Evolutionary conservation across 2,888 invertebrate species (phyloP), one percentile per base, ranked within the genome.

Genomic region (Caenorhabditis sp.): DNA sequence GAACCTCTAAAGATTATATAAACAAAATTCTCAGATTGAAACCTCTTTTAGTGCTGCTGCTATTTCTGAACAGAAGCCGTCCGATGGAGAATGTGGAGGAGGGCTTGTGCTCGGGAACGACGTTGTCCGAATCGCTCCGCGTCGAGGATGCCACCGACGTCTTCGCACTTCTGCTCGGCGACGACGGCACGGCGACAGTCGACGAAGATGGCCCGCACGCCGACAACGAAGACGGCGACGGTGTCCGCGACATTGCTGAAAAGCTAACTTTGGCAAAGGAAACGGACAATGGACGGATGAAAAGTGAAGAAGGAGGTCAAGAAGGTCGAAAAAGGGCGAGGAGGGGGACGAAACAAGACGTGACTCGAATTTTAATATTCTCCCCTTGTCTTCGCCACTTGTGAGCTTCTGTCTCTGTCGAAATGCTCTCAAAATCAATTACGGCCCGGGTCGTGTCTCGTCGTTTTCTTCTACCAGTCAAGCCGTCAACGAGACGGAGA

Each of bases 341-440:
- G n/a, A n/a, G 35, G 35, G 35, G 9, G 35, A 35, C 9, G 30
- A 24, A 43, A 24, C 52, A 5, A 41, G 55, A 20, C 59, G 70
- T 70, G 70, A 70, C 70, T 53, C 59, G 70, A 70, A 70, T 70
- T 70, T 70, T 53, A 70, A 70, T 70, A 70, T 70, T 24, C 66
- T 56, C 52, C 17, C 26, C 48, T 46, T 24, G n/a, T 35, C 24
- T 35, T 53, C 27, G 30, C 43, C 41, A 5, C 22, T 50, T 17
- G n/a, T n/a, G n/a, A n/a, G n/a, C 27, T 32, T 35, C 6, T 13
- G 41, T 43, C 43, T 1, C 20, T n/a, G 37, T 9, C 37, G 17
- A 26, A 32, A 46, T 59, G 59, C 59, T 59, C 70, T 70, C 70
- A 70, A 59, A 70, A 70, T 70, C 70, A 70, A 70, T 70, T 70